Conservation (phyloP, 2,113 vertebrate genomes). For the Pituophis catenifer region DNA sequence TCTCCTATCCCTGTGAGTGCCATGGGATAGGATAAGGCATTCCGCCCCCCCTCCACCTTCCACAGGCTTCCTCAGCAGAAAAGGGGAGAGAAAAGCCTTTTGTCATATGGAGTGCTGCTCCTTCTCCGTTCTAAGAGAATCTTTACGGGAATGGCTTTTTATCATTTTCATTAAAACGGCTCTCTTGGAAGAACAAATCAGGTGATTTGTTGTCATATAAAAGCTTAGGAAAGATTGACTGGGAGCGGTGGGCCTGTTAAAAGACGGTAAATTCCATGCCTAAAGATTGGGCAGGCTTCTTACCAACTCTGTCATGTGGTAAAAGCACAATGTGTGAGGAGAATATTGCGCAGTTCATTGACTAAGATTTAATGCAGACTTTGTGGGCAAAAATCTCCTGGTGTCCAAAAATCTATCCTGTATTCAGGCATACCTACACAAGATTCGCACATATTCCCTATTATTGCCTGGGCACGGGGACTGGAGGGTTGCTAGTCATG, state of each 20-base stretch:
- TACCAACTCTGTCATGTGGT: background rate
- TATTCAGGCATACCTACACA: background rate
- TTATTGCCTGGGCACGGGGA: background rate
- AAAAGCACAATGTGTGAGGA: background rate
- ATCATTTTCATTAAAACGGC: conserved; percentile 22
- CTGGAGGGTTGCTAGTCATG: background rate
- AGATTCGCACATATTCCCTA: background rate
- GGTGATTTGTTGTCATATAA: background rate
- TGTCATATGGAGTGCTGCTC: background rate
- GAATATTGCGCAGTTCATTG: background rate
- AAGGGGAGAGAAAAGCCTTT: background rate
- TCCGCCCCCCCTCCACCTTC: background rate
- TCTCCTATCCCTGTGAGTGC: background rate
- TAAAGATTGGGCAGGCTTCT: background rate
- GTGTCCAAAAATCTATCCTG: background rate
- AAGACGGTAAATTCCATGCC: conserved; percentile 7
- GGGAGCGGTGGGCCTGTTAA: conserved; percentile 10
- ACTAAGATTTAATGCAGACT: background rate
- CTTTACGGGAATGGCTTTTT: conserved; percentile 23
- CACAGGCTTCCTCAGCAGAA: background rate
- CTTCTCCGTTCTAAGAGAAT: conserved; percentile 8
- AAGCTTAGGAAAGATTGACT: conserved; percentile 19
- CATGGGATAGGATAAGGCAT: background rate
- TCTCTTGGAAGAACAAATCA: background rate
- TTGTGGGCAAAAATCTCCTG: background rate